Base-by-base conservation (phyloP, 2,797 vertebrate genomes). In the Eulemur coronatus region DNA sequence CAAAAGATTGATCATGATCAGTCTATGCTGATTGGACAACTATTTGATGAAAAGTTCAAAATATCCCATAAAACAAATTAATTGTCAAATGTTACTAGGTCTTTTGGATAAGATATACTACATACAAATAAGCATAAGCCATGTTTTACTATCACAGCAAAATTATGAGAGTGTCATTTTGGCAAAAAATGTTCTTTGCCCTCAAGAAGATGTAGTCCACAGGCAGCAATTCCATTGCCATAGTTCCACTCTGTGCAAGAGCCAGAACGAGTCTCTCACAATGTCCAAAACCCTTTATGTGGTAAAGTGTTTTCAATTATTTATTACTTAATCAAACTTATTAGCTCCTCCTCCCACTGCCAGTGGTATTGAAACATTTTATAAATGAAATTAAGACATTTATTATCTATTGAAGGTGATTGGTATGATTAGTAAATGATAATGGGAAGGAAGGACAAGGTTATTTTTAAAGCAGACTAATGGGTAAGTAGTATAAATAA, bases 271-370 rank as follows among this genome's bases (percentile, higher is more conserved):
- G 18, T 22, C n/a, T 78, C n/a, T 50, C 5, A 81, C 48, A 93
- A 84, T 33, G 38, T 9, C 28, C 43, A 30, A 43, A 84, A 43
- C 8, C 57, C 65, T 76, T 65, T n/a, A 46, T 7, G 4, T 69
- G 75, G 72, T 50, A 85, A 82, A 96, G 46, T 38, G 35, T 86
- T 67, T 97, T 93, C 52, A 96, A 81, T 86, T 89, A 91, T 94
- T 95, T 89, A 94, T 86, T 48, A 85, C n/a, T 95, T 96, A 95
- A 96, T 97, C 97, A 88, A 85, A 59, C 26, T 94, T 67, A 69
- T 15, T 96, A 81, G 75, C 28, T 92, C 33, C 48, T 78, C 85
- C 75, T 94, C 48, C 13, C 14, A 48, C 9, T 86, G 35, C 70
- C 76, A 76, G 75, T 52, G 35, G 24, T 69, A 1, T 46, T 86